phyloP scores from a whole-genome alignment of 2,797 vertebrate genomes.

The Acanthurus tractus region DNA sequence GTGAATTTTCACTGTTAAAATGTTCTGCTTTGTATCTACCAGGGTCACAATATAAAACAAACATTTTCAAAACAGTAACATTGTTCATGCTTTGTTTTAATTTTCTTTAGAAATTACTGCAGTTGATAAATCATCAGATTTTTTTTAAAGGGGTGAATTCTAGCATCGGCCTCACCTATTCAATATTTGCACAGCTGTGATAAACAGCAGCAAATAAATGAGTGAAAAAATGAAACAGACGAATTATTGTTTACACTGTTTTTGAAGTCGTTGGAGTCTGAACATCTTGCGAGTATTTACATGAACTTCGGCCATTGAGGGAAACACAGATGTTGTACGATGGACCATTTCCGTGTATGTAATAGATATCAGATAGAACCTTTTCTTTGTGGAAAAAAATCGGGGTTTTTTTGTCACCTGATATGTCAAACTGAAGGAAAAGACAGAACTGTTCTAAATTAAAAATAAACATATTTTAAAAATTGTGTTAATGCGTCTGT shows the following conservation, averaged over 20 bases:
- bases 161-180: neutral
- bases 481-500: neutral
- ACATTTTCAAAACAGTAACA: neutral
- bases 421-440: neutral
- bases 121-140: neutral
- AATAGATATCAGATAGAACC: neutral
- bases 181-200: neutral
- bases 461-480: neutral
- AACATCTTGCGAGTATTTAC: neutral
- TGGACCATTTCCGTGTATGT: neutral
- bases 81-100: neutral
- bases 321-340: neutral
- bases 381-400: neutral
- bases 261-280: neutral
- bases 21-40: neutral
- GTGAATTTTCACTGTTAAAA: neutral
- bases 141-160: neutral
- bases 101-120: neutral
- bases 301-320: neutral
- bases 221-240: neutral
- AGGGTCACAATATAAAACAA: neutral
- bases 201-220: neutral
- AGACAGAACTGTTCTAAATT: neutral
- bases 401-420: neutral
- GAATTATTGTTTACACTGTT: neutral